These are phyloP conservation scores for Chrysocyon brachyurus DNA, from an alignment of 2,797 vertebrate species.

Conservation along the genomic window DNA sequence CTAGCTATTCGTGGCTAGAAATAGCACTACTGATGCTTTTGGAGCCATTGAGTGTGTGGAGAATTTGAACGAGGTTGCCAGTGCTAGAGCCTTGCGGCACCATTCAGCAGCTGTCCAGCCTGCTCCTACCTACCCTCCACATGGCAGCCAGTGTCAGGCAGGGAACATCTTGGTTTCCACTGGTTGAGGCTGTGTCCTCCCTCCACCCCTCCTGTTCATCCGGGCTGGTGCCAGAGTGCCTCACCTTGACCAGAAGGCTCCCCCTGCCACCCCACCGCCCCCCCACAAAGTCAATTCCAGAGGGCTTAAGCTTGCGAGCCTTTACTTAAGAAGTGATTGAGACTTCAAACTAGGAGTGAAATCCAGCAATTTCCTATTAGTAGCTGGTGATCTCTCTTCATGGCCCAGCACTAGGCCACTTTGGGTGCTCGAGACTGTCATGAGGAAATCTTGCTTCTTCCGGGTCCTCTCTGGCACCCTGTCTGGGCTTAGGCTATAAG, in stretches of 20 bases:
- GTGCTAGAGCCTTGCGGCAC: background rate
- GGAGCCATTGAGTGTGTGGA: background rate
- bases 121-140: background rate
- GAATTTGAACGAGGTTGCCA: background rate
- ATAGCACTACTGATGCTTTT: background rate
- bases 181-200: background rate
- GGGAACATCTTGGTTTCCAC: background rate
- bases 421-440: background rate
- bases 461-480: background rate
- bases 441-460: background rate
- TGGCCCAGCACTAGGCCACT: background rate
- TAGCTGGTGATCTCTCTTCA: background rate
- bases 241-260: background rate
- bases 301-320: background rate
- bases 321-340: constrained; percentile 46
- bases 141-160: background rate
- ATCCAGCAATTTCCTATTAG: background rate
- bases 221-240: background rate
- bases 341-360: background rate
- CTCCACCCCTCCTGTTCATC: rapidly evolving
- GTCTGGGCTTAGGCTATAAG: background rate
- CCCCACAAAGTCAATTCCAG: background rate
- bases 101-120: background rate
- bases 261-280: too few relatives aligned
- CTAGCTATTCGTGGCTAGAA: background rate